Evolutionary conservation across 2,113 vertebrate genomes (phyloP).

Genomic region (Syngnathus floridae): DNA sequence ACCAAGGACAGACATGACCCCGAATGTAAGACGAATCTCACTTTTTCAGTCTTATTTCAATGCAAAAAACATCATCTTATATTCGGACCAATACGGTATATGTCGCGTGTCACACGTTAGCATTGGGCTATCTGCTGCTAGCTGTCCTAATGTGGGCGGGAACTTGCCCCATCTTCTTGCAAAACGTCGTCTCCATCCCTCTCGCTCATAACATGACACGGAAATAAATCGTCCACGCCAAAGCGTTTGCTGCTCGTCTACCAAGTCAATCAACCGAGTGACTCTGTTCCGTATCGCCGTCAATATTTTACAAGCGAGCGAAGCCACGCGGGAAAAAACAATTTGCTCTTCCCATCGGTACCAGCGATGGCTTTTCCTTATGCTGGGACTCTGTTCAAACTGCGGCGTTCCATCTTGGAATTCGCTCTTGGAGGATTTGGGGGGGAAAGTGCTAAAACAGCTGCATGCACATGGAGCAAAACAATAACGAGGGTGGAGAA

Average conservation of each 20-base stretch:
- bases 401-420: neutral
- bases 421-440: neutral
- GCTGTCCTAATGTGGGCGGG: neutral
- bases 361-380: neutral
- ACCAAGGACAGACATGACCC: no score
- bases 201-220: neutral
- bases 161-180: neutral
- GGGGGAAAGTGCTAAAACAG: neutral
- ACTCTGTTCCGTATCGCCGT: neutral
- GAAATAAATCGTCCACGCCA: neutral
- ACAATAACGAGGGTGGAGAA: neutral
- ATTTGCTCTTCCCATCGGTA: neutral
- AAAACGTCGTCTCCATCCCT: neutral
- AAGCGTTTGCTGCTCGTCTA: neutral
- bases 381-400: neutral
- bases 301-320: neutral
- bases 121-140: neutral
- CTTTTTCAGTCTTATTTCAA: no score
- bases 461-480: neutral
- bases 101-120: neutral
- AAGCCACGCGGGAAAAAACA: neutral
- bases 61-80: no score
- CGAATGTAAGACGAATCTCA: no score
- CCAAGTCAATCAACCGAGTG: neutral
- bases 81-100: no score